Conservation (phyloP, 2,797 vertebrate species). For the Oreortyx pictus region DNA sequence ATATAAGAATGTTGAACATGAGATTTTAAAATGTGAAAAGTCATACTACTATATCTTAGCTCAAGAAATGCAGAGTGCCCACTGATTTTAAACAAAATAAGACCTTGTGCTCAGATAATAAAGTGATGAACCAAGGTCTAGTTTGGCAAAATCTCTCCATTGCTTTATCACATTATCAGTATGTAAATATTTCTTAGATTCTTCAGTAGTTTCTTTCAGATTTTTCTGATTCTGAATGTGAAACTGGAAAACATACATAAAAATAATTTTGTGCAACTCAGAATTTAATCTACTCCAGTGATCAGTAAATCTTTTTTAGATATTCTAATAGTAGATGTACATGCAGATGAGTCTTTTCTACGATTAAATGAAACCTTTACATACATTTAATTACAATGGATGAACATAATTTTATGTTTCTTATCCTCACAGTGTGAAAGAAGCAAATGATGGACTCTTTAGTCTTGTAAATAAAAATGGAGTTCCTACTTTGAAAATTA, state of each 20-base stretch:
- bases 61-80: not conserved
- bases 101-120: not conserved
- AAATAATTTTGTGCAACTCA: not conserved
- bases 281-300: not conserved
- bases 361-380: not conserved
- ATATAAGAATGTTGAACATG: not conserved
- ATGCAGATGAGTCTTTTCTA: not conserved
- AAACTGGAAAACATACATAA: not conserved
- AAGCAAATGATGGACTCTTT: not conserved
- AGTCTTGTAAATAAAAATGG: not conserved
- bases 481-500: not conserved
- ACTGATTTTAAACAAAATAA: not conserved
- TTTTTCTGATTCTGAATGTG: not conserved
- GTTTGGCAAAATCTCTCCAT: not conserved
- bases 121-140: not conserved
- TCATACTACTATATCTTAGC: not conserved
- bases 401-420: rapidly evolving
- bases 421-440: not conserved
- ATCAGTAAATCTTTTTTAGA: not conserved
- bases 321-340: not conserved
- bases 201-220: not conserved
- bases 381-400: not conserved
- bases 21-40: not conserved
- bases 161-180: not conserved
- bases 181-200: rapidly evolving